A percentile compares a stretch with the other conserved stretches of the same genome.
These are phyloP conservation scores for cat (Felis catus) DNA, from an alignment of 2,113 vertebrate genomes.

Conservation along the genomic window F.catus_Fca126_mat1.0 CM031413.1:63760001-63760500, in stretches of 20 bases:
- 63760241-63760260: not conserved
- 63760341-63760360: not conserved
- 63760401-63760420: not conserved
- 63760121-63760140: too few species aligned
- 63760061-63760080: too few species aligned
- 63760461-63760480: slow-evolving; percentile 23
- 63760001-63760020: too few species aligned
- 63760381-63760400: not conserved
- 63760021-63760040: too few species aligned
- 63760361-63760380: not conserved
- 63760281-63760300: not conserved
- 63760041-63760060: too few species aligned
- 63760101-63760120: too few species aligned
- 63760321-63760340: not conserved
- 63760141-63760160: not conserved
- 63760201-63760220: not conserved
- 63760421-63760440: not conserved
- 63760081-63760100: too few species aligned
- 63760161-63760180: not conserved
- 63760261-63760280: too few species aligned
- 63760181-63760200: not conserved
- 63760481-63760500: not conserved
- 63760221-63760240: too few species aligned
- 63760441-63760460: not conserved
- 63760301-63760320: not conserved